phyloP scores from a whole-genome alignment of 2,888 invertebrate species.

The Heliconius ethilla region DNA sequence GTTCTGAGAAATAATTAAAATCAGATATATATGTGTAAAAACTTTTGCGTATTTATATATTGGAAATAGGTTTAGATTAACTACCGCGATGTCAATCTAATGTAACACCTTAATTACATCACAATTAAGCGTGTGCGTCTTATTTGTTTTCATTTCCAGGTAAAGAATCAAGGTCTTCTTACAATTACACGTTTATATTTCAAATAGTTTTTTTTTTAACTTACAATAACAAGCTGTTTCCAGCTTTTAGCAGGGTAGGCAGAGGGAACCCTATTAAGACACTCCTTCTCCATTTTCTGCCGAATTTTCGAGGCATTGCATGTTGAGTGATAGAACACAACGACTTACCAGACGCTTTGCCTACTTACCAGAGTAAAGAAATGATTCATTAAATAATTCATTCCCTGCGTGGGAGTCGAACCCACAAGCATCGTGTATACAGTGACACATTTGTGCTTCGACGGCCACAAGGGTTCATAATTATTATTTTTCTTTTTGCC shows the following conservation, averaged over 20 bases:
- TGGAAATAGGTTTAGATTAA: background rate
- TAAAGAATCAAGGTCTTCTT: conserved; percentile 7
- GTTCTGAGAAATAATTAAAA: conserved; percentile 20
- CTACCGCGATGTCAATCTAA: conserved; percentile 6
- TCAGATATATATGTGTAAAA: background rate
- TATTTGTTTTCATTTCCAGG: conserved; percentile 20
- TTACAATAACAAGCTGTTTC: background rate
- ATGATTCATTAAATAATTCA: background rate
- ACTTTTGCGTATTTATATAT: conserved; percentile 7
- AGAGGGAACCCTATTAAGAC: background rate
- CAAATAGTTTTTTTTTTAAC: background rate
- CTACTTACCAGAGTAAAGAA: background rate
- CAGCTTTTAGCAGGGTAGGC: background rate
- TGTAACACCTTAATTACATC: conserved; percentile 22
- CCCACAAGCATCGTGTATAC: no score
- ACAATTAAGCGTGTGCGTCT: conserved; percentile 18
- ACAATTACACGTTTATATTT: background rate
- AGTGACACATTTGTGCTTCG: no score
- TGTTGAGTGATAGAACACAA: no score
- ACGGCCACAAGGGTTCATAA: no score
- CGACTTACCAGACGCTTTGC: no score
- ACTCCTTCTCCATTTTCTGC: no score
- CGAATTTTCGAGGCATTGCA: no score
- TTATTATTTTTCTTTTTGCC: no score
- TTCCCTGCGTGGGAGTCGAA: background rate